Percentiles rank a stretch among this genome's conserved stretches.
phyloP scores from a whole-genome alignment of 2,113 vertebrate species.

The Gymnobelideus leadbeateri region DNA sequence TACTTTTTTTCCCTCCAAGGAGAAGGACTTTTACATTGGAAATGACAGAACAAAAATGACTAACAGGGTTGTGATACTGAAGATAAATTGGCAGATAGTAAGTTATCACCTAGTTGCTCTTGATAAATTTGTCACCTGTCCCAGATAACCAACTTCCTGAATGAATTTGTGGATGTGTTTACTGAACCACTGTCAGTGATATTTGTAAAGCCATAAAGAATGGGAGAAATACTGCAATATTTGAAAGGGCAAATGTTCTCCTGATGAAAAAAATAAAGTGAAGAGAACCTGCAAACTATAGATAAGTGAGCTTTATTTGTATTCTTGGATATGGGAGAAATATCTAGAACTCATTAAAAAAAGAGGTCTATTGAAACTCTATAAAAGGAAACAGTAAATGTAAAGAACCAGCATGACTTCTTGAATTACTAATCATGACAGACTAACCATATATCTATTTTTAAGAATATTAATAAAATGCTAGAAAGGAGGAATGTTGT shows the following conservation, averaged over 20 bases:
- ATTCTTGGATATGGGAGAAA: neutral
- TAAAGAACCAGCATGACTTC: neutral
- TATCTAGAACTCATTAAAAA: neutral
- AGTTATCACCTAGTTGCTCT: constrained; percentile 2
- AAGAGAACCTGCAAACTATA: neutral
- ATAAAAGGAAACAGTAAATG: neutral
- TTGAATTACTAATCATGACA: neutral
- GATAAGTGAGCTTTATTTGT: neutral
- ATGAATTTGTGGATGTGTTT: neutral
- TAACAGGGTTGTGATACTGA: neutral
- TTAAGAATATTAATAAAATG: neutral
- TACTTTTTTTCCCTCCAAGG: neutral
- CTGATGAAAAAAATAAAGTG: neutral
- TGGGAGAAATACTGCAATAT: neutral
- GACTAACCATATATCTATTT: neutral
- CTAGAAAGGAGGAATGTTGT: neutral
- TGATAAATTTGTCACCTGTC: neutral
- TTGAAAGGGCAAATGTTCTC: neutral
- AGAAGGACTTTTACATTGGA: neutral
- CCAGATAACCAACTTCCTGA: neutral
- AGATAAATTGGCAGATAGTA: neutral
- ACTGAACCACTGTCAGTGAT: neutral
- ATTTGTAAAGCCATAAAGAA: neutral
- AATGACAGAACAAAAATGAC: neutral
- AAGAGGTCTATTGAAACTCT: neutral